phyloP scores from a whole-genome alignment of 2,888 invertebrate genomes.

The Laspeyria flexula region DNA sequence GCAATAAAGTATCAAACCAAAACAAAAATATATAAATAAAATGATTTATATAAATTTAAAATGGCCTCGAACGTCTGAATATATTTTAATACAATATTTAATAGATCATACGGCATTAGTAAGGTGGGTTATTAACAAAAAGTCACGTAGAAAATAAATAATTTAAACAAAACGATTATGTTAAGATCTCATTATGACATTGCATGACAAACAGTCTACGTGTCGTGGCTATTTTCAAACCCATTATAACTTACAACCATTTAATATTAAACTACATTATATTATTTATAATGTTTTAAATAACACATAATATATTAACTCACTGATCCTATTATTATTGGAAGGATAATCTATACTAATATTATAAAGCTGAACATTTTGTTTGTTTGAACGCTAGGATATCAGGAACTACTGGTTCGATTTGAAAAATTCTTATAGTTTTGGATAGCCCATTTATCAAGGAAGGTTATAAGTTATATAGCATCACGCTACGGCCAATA shows the following conservation, averaged over 20 bases:
- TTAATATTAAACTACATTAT: background rate
- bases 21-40: constrained; percentile 14
- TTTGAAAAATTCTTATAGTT: too few relatives aligned
- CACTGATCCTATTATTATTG: constrained; percentile 1
- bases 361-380: too few relatives aligned
- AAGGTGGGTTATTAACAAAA: constrained; percentile 57
- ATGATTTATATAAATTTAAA: constrained; percentile 38
- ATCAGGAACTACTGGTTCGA: too few relatives aligned
- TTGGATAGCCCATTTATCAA: too few relatives aligned
- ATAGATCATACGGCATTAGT: constrained; percentile 35
- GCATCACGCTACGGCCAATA: too few relatives aligned
- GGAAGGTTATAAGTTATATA: too few relatives aligned
- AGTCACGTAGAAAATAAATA: constrained; percentile 74
- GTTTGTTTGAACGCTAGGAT: too few relatives aligned
- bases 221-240: constrained; percentile 45
- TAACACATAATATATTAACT: background rate
- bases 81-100: constrained; percentile 41
- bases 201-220: constrained; percentile 57
- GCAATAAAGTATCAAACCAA: constrained; percentile 28
- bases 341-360: constrained; percentile 1
- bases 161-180: constrained; percentile 66
- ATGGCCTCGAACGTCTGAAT: constrained; percentile 31
- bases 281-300: background rate
- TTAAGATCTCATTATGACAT: constrained; percentile 61
- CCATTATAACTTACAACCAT: constrained; percentile 18